Base-by-base conservation (phyloP, 2,888 invertebrate species). In the Rhaphigaster nebulosa region DNA sequence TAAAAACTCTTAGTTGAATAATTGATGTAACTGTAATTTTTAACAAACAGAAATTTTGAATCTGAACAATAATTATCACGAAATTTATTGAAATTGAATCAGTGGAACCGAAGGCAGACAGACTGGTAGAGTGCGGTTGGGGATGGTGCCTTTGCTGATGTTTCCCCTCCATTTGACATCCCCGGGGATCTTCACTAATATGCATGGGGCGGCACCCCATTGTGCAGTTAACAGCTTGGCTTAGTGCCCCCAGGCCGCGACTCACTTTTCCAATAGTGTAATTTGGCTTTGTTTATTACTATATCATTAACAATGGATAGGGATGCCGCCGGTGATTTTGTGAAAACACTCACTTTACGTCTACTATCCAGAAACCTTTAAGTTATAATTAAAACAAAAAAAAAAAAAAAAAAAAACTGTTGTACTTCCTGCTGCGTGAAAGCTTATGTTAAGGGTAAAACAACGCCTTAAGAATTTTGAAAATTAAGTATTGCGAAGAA, bases 141-240 rank as follows among this genome's bases (percentile, higher is more conserved):
- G 84, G 84, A 41, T n/a, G 13, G 45, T 41, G 84, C 26, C 45
- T 80, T 38, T 38, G 38, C 80, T 26, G 45, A 84, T 41, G 26
- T 84, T 84, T 84, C 84, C 84, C 84, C 84, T 84, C 84, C 84
- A 84, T 84, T 84, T 84, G 84, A 45, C 84, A n/a, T 84, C 84
- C 84, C 80, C n/a, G 84, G 84, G 84, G 84, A 45, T 45, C 41
- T 70, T 45, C 10, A 13, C 41, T 84, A 45, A 84, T 84, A 84
- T 84, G 45, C 45, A 45, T 45, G 45, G 84, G 41, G 84, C 41
- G 84, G 23, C 84, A 84, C 84, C 84, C 84, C 84, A 45, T 84
- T 84, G 84, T 45, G 41, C n/a, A 45, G 84, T 84, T 84, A 84
- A 84, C 84, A 84, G 84, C 84, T 84, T 45, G 84, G 41, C 84